These are phyloP conservation scores for Coptodon bakossiorum DNA, from an alignment of 2,113 vertebrate genomes.

Conservation along the genomic window DNA sequence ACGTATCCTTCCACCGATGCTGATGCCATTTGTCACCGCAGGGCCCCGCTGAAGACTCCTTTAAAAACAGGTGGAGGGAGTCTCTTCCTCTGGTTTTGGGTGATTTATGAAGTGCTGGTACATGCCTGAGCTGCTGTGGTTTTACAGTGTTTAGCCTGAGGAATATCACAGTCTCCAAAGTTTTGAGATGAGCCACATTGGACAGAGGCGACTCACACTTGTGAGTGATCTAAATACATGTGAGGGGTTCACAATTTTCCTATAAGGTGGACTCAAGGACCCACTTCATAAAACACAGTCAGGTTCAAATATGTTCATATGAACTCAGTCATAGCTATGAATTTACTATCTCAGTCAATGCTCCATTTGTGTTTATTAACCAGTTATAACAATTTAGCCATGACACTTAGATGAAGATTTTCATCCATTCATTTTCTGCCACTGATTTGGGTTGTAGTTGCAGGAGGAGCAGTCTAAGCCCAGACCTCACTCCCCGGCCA, in stretches of 20 bases:
- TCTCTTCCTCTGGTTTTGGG: slow-evolving; percentile 1
- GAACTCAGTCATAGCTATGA: neutral
- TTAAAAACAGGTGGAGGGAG: slow-evolving; percentile 5
- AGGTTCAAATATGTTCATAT: neutral
- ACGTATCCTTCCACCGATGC: slow-evolving; percentile 47
- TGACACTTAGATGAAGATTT: neutral
- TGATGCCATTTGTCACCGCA: slow-evolving; percentile 47
- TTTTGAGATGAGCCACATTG: neutral
- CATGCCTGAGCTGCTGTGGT: neutral
- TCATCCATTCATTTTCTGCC: neutral
- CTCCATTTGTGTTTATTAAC: neutral
- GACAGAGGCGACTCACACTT: neutral
- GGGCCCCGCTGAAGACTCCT: slow-evolving; percentile 33
- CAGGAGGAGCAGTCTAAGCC: neutral
- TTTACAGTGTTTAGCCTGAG: neutral
- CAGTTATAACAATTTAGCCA: neutral
- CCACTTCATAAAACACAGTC: neutral
- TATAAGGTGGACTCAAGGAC: neutral
- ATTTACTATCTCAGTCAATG: neutral
- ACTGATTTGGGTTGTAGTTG: neutral
- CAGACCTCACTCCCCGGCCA: neutral
- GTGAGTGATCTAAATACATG: neutral
- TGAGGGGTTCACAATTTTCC: neutral
- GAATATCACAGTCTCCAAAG: slow-evolving; percentile 8
- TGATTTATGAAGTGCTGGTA: slow-evolving; percentile 44